These are phyloP conservation scores for Cataglyphis cursor DNA, from an alignment of 2,888 invertebrate genomes.

Conservation along the genomic window DNA sequence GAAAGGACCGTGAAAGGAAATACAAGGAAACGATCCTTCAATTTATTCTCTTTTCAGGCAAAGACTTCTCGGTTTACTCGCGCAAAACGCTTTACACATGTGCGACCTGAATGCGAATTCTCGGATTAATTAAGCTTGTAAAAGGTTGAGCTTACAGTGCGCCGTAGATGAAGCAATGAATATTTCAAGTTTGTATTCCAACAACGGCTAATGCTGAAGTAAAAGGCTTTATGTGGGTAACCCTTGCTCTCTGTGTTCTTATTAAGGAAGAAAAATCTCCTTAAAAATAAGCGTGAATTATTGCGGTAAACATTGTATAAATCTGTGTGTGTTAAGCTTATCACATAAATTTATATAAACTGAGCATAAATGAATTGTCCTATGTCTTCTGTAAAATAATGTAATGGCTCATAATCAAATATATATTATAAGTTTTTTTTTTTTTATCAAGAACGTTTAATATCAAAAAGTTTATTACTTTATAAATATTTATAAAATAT, in stretches of 20 bases:
- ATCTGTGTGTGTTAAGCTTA: neutral
- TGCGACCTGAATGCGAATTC: slow-evolving; percentile 13
- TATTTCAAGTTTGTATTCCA: slow-evolving; percentile 41
- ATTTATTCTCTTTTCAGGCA: slow-evolving; percentile 12
- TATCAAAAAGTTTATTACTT: neutral
- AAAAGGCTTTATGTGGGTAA: neutral
- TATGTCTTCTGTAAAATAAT: neutral
- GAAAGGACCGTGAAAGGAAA: neutral
- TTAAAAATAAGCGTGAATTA: neutral
- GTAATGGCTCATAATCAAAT: neutral
- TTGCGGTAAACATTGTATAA: neutral
- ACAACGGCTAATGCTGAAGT: slow-evolving; percentile 13
- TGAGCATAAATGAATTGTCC: neutral
- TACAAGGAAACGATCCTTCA: slow-evolving; percentile 24
- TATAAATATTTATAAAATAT: neutral
- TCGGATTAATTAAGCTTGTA: slow-evolving; percentile 46
- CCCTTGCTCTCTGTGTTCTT: neutral
- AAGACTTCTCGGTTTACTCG: slow-evolving; percentile 8
- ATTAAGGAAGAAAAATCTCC: slow-evolving; percentile 3
- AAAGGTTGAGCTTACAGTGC: slow-evolving; percentile 5
- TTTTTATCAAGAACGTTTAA: neutral
- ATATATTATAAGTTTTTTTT: slow-evolving; percentile 14
- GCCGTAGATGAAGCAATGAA: slow-evolving; percentile 38
- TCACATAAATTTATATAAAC: slow-evolving; percentile 3
- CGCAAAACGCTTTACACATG: slow-evolving; percentile 15